Conservation (phyloP, 2,113 vertebrate species). For the Neomonachus schauinslandi region DNA sequence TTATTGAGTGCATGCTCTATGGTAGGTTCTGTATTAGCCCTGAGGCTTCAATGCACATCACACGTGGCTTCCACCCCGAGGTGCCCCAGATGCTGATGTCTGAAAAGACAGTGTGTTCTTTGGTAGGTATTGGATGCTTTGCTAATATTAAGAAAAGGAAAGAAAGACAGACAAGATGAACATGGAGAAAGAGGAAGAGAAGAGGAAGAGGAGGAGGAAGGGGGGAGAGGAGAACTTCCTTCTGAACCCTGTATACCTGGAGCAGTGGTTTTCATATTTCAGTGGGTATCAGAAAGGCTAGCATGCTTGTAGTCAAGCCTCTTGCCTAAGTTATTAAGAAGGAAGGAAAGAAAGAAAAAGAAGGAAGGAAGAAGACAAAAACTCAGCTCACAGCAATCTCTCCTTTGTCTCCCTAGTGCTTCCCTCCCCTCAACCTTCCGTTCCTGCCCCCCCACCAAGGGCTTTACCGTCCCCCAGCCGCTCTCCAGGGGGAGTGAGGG, state of each 20-base stretch:
- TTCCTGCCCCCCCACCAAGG: neutral
- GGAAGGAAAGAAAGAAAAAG: neutral
- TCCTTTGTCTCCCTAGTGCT: neutral
- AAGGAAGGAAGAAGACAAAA: neutral
- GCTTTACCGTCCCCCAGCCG: neutral
- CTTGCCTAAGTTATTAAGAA: neutral
- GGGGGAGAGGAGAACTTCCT: neutral
- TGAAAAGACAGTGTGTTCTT: neutral
- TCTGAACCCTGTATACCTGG: neutral
- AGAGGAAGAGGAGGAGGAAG: neutral
- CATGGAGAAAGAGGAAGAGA: neutral
- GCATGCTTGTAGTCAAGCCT: neutral
- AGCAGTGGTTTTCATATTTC: neutral
- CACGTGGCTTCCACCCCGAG: fast-evolving
- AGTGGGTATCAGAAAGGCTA: neutral
- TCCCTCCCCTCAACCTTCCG: fast-evolving
- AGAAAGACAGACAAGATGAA: neutral
- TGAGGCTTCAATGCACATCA: neutral
- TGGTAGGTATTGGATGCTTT: neutral
- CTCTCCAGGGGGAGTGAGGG: neutral
- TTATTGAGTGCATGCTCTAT: neutral
- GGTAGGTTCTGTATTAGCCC: neutral
- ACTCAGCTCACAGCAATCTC: neutral
- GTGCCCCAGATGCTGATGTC: fast-evolving
- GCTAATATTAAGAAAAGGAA: neutral